Conservation (phyloP, 2,888 invertebrate genomes). For the Ormyrus labotus region DNA sequence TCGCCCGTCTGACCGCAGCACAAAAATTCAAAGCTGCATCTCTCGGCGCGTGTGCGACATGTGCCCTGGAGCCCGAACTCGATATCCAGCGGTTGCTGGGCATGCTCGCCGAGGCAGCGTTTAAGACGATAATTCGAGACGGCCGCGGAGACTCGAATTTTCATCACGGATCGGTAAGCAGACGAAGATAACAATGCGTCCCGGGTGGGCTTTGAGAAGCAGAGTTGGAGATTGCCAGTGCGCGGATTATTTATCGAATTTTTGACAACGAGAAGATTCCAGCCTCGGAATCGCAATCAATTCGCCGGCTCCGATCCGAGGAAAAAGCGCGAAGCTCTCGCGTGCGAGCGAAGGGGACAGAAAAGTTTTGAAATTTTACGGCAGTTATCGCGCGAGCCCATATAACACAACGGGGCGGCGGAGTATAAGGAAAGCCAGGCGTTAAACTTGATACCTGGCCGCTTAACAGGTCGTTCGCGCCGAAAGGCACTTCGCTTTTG, state of each 20-base stretch:
- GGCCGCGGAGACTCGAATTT: constrained; percentile 19
- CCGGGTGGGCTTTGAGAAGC: neutral
- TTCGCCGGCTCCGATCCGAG: too few relatives aligned
- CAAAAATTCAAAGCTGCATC: constrained; percentile 16
- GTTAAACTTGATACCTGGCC: constrained; percentile 54
- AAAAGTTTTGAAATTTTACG: constrained; percentile 40
- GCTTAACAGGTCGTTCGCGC: constrained; percentile 62
- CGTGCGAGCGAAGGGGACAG: neutral
- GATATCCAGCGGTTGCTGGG: neutral
- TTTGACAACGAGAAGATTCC: too few relatives aligned
- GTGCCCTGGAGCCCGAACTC: neutral
- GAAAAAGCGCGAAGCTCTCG: neutral
- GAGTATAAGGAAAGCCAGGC: constrained; percentile 41
- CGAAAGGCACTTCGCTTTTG: constrained; percentile 55
- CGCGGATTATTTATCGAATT: too few relatives aligned
- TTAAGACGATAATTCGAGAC: too few relatives aligned
- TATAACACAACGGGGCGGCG: constrained; percentile 32
- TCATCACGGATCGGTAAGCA: neutral
- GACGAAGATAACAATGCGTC: neutral
- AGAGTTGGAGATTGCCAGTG: too few relatives aligned
- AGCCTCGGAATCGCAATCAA: too few relatives aligned
- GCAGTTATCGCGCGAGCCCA: constrained; percentile 35
- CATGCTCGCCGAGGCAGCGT: neutral
- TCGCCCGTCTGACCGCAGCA: neutral
- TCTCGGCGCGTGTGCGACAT: neutral